Evolutionary conservation across 1,140 invertebrate species (phyloP), one percentile per base, ranked within the genome.

Genomic region (Agraylea sexmaculata): DNA sequence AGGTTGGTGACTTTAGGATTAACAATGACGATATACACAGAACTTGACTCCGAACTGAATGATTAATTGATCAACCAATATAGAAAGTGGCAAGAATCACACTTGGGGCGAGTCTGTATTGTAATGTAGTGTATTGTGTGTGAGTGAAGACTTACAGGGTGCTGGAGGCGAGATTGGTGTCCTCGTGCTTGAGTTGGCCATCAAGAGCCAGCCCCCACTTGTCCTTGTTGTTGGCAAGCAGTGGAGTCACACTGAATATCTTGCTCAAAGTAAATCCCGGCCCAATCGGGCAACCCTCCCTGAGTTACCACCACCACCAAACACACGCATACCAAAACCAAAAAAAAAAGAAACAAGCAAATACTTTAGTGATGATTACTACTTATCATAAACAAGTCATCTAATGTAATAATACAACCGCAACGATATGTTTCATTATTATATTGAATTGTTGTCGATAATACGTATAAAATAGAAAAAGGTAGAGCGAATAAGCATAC

Each of bases 181-280:
- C 95, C 72, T 99, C 94, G 66, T 99, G 92, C 68, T 98, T 99
- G 50, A 99, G 77, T 68, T 98, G 93, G 25, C 95, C 95, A 67
- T 99, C 95, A 35, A 99, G 74, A 45, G 95, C 95, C 42, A 99
- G 74, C 23, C 95, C 95, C 73, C 93, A 83, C 68, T 99, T 99
- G 74, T 98, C 90, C 70, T 95, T 93, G 73, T 99, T 99, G 71
- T 97, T 94, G 57, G 82, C 83, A 51, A 99, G 74, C 49, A 97
- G 77, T 34, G 95, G 95, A 55, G 83, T 92, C 59, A 98, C 65
- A 49, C 82, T 82, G 70, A 92, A 98, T 49, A 99, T 93, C 77
- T 99, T 99, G 66, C 92, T 97, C 53, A 95, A 70, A 51, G 90
- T 94, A 71, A 95, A 97, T 49, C 95, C 94, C 20, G 95, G 92